Conservation (phyloP, 1,140 invertebrate genomes). For the Semibalanus balanoides region DNA sequence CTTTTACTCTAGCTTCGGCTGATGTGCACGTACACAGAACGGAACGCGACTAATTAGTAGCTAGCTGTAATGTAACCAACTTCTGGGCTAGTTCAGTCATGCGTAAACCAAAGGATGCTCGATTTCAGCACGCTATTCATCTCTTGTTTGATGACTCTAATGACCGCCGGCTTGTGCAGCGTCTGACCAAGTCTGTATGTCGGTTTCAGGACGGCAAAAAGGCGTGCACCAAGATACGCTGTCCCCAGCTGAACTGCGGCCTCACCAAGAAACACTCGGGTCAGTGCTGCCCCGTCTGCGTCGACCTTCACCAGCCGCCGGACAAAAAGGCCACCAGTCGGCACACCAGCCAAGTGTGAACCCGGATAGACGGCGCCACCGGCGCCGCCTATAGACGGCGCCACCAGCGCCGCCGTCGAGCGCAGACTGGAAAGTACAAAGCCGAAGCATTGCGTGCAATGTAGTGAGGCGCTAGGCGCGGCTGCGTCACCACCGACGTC, state of each 20-base stretch:
- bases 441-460: background rate
- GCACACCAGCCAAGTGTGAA: background rate
- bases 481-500: too few species aligned
- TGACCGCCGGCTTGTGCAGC: constrained; percentile 9
- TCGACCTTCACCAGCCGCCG: background rate
- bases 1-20: too few species aligned
- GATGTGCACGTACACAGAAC: too few species aligned
- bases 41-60: too few species aligned
- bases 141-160: constrained; percentile 9
- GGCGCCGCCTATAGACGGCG: background rate
- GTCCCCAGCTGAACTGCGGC: constrained; percentile 36
- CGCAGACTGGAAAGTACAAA: background rate
- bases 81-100: too few species aligned
- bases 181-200: constrained; percentile 20
- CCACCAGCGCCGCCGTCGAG: background rate
- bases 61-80: too few species aligned
- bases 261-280: constrained; percentile 16
- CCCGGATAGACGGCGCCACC: too few species aligned
- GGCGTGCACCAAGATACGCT: constrained; percentile 60
- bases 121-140: too few species aligned
- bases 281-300: constrained; percentile 22
- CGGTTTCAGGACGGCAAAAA: constrained; percentile 56
- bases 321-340: too few species aligned
- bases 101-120: too few species aligned
- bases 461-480: background rate